Evolutionary conservation across 2,113 vertebrate species (phyloP), one percentile per base, ranked within the genome.

Genomic region (Grus americana): DNA sequence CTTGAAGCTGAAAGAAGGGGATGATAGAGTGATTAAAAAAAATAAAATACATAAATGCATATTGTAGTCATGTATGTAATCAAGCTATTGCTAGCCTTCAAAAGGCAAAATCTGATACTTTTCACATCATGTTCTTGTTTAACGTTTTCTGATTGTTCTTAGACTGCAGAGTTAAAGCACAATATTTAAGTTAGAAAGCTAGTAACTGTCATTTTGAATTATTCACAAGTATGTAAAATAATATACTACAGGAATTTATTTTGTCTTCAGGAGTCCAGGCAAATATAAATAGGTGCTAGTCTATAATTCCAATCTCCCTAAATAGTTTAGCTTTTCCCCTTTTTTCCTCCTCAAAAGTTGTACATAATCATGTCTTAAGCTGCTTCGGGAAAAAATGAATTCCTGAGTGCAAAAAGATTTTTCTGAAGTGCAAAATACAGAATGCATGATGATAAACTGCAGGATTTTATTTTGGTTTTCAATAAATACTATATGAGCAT

Each of bases 161-260:
- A 73, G 78, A 62, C 59, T 82, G 70, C 73, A 66, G 34, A 70
- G 88, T 74, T 78, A 84, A 93, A 96, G 55, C 42, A 81, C 52
- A 79, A 76, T 85, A 66, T 81, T 79, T 83, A 95, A 88, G 83
- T 90, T 78, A 61, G 78, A 93, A 85, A 91, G 86, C 55, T 70
- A 55, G 65, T 54, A 83, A 89, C 81, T 79, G 65, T 91, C 94
- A 62, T 47, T 92, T 62, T 79, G 76, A 93, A 94, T 95, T 79
- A 89, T 55, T 91, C 85, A 82, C 89, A 86, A 75, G 36, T 70
- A 90, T 36, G 9, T 46, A 46, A 89, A 82, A 75, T 75, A 88
- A 59, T 63, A 93, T 67, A 93, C 34, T 82, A 23, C 46, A 95
- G 57, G 85, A 95, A 84, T 65, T 49, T 88, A 88, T 91, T 84